These are phyloP conservation scores for Cecropterus lyciades DNA, from an alignment of 1,140 invertebrate genomes.

Conservation along the genomic window DNA sequence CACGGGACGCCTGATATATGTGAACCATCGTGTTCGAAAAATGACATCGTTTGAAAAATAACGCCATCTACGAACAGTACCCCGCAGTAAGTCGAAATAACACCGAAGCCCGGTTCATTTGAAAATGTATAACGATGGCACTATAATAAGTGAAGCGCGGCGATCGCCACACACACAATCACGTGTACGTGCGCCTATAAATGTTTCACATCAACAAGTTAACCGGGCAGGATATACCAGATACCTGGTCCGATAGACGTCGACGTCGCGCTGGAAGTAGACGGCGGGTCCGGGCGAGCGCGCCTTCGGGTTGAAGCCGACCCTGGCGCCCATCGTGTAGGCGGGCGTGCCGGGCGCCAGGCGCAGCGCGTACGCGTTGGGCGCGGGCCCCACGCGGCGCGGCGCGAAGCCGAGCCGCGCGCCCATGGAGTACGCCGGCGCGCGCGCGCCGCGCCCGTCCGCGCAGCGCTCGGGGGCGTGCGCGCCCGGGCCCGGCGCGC, in stretches of 20 bases:
- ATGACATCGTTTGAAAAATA: no score
- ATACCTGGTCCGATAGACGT: slow-evolving; percentile 65
- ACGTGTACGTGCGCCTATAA: no score
- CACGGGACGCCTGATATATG: no score
- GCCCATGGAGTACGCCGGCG: slow-evolving; percentile 85
- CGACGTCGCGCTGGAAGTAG: slow-evolving; percentile 76
- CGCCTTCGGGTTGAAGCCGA: slow-evolving; percentile 54
- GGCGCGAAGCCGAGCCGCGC: slow-evolving; percentile 70
- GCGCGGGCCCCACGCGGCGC: slow-evolving; percentile 58
- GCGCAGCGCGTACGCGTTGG: slow-evolving; percentile 84
- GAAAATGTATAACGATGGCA: no score
- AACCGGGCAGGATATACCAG: no score
- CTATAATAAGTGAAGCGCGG: no score
- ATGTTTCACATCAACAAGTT: no score
- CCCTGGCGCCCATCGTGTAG: slow-evolving; percentile 70
- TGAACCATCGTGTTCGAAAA: no score
- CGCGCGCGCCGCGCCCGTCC: slow-evolving; percentile 66
- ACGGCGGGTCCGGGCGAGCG: slow-evolving; percentile 86
- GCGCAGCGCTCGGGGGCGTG: slow-evolving; percentile 77
- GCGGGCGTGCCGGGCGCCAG: slow-evolving; percentile 56
- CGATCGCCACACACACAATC: no score
- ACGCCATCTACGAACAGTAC: no score
- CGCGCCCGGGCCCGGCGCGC: slow-evolving; percentile 84
- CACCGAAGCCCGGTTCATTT: no score
- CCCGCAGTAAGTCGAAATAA: no score